Evolutionary conservation across 2,797 vertebrate species (phyloP).

Genomic region (Lutjanus campechanus): DNA sequence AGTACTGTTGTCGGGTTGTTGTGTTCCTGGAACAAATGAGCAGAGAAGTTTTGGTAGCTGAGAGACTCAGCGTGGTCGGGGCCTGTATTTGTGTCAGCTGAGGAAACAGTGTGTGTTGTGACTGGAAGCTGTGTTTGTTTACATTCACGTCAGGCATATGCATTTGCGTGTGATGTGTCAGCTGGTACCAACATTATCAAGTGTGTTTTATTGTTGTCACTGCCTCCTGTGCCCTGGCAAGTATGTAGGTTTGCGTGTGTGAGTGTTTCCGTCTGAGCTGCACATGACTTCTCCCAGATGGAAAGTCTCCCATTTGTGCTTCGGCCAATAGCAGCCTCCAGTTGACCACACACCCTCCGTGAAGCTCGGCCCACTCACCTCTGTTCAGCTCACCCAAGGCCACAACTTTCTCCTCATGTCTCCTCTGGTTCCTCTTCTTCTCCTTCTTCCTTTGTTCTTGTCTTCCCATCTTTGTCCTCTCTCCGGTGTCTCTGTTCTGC

Average conservation of each 20-base stretch:
- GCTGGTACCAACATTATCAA: conserved; percentile 55
- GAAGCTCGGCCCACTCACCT: conserved; percentile 69
- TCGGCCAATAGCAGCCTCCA: conserved; percentile 74
- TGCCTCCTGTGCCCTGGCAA: conserved; percentile 53
- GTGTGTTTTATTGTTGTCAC: conserved; percentile 50
- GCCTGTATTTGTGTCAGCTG: conserved; percentile 64
- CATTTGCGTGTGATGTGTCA: conserved; percentile 61
- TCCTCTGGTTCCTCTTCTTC: not conserved
- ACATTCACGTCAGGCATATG: conserved; percentile 55
- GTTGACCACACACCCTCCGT: conserved; percentile 73
- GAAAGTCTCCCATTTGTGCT: conserved; percentile 48
- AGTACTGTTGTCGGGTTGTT: not conserved
- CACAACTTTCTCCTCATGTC: conserved; percentile 28
- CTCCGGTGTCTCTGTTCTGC: conserved; percentile 5
- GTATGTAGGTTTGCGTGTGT: conserved; percentile 48
- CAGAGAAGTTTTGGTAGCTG: conserved; percentile 52
- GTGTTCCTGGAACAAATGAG: conserved; percentile 46
- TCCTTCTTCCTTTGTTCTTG: conserved; percentile 3
- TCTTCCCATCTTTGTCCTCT: conserved; percentile 3
- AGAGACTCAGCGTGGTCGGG: conserved; percentile 15
- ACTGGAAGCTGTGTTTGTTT: conserved; percentile 67
- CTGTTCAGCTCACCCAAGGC: conserved; percentile 73
- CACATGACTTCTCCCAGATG: conserved; percentile 63
- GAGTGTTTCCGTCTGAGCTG: conserved; percentile 31
- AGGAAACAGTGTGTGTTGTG: conserved; percentile 61